Evolutionary conservation across 2,888 invertebrate species (phyloP), one percentile per base, ranked within the genome.

Genomic region (Agrypnus murinus): DNA sequence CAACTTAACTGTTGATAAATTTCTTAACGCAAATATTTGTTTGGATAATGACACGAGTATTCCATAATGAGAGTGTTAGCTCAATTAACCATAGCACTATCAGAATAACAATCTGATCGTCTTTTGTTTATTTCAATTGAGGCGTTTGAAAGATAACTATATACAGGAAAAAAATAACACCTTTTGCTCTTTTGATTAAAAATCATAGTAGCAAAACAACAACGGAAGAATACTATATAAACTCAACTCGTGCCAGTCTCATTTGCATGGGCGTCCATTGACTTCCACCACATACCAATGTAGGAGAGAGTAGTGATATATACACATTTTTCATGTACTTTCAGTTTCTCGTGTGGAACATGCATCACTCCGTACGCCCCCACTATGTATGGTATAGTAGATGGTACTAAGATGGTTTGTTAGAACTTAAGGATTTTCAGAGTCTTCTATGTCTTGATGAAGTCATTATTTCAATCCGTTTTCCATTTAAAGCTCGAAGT

Each of bases 191-290:
- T n/a, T 53, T 36, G 14, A 31, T 64, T 64, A 64, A 64, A 64
- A 3, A 25, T 25, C 2, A 46, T 63, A 64, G 64, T 53, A 50
- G 63, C 53, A 64, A n/a, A n/a, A 43, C 34, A 38, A 53, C 34
- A 55, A 25, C 25, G 25, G 25, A 25, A 25, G 25, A 25, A 25
- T 25, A n/a, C n/a, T n/a, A 25, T 25, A 25, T 25, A 25, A 25
- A 25, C 25, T 25, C 25, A 64, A 64, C 64, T 65, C 55, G 65
- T 65, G 57, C 19, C 65, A 57, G 45, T 59, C 66, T 59, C 67
- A 67, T 67, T 67, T 67, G 67, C 67, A 67, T 67, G 43, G 45
- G 53, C 43, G 67, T 62, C 67, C 67, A 53, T 60, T 67, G 67
- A 67, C 67, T 53, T 67, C 60, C 60, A 62, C 60, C 60, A 62